Base-by-base conservation (phyloP, 1,140 invertebrate species). In the Polyergus mexicanus region DNA sequence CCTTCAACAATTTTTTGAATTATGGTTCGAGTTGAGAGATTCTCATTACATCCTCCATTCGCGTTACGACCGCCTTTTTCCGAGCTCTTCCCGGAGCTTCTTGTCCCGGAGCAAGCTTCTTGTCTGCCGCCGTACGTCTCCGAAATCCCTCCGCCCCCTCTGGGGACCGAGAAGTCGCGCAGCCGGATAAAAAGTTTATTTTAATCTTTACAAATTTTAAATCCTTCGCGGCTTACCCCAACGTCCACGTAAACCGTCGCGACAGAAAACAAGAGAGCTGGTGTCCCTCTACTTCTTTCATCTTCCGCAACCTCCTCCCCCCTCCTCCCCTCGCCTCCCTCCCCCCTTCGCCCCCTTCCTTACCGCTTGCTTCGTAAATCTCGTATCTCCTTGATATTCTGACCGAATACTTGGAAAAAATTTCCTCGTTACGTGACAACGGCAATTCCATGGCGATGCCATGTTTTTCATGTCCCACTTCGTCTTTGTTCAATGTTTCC, bases 181-280 rank as follows among this genome's bases (percentile, higher is more conserved):
- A 60, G 89, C 56, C 85, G 92, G 92, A 92, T 93, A 92, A 93
- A 92, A 94, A 94, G 89, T 94, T 94, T 94, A 92, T 94, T 93
- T 94, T 94, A 94, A 94, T 94, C 93, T 94, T 92, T 92, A 89
- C 87, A 91, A 90, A 93, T 92, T 92, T 92, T 81, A 93, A 92
- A 92, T 93, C 91, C 90, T 89, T 84, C 88, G 68, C 88, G 87
- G 66, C 60, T 74, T 81, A 78, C 68, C 84, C 84, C 84, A 65
- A 74, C 56, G 25, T 58, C 25, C 62, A 69, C 77, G 88, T 81
- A 83, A 89, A 81, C 69, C 72, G 88, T 81, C 86, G 80, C 88
- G 76, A 74, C 63, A 89, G 85, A 87, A 89, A 87, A 90, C 47
- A 51, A 51, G 47, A 89, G 88, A 85, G 63, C 63, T 41, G 44